Percentiles rank a stretch among this genome's conserved stretches.
phyloP scores from a whole-genome alignment of 1,140 invertebrate genomes.

The Platyscapa corneri region DNA sequence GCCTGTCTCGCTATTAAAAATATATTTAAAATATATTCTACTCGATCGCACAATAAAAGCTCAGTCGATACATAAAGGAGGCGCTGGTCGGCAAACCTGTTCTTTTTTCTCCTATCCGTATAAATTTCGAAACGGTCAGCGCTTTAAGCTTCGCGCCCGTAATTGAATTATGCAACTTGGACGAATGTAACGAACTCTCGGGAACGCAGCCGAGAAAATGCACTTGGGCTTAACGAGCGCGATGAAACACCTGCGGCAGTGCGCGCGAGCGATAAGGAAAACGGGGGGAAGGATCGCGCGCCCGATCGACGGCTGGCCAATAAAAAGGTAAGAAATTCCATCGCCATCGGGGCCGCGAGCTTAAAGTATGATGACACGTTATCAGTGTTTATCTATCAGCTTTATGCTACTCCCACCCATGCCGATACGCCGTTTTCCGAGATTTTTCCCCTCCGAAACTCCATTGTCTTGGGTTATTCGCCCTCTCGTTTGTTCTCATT shows the following conservation, averaged over 20 bases:
- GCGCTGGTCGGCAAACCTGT: constrained; percentile 2
- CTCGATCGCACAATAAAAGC: constrained; percentile 40
- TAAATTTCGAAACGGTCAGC: constrained; percentile 49
- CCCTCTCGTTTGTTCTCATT: too few relatives aligned
- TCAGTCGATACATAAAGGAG: constrained; percentile 34
- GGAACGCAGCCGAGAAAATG: constrained; percentile 35
- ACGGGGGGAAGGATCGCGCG: constrained; percentile 6
- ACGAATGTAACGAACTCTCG: constrained; percentile 47
- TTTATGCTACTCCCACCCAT: constrained; percentile 16
- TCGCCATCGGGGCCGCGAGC: background rate
- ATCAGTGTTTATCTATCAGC: constrained; percentile 44
- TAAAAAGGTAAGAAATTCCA: constrained; percentile 31
- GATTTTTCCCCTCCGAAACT: background rate
- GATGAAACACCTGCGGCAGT: constrained; percentile 24
- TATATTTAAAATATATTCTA: constrained; percentile 48
- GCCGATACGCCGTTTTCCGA: constrained; percentile 9
- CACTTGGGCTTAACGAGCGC: constrained; percentile 51
- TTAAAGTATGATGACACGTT: constrained; percentile 34
- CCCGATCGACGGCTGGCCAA: constrained; percentile 30
- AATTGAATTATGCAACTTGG: constrained; percentile 50
- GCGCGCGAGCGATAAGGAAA: constrained; percentile 10
- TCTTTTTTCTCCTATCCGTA: constrained; percentile 18
- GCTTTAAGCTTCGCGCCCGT: constrained; percentile 13
- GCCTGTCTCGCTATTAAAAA: constrained; percentile 45
- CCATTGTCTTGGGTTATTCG: background rate